Base-by-base conservation (phyloP, 2,113 vertebrate genomes). In the Ceyx margarethae region DNA sequence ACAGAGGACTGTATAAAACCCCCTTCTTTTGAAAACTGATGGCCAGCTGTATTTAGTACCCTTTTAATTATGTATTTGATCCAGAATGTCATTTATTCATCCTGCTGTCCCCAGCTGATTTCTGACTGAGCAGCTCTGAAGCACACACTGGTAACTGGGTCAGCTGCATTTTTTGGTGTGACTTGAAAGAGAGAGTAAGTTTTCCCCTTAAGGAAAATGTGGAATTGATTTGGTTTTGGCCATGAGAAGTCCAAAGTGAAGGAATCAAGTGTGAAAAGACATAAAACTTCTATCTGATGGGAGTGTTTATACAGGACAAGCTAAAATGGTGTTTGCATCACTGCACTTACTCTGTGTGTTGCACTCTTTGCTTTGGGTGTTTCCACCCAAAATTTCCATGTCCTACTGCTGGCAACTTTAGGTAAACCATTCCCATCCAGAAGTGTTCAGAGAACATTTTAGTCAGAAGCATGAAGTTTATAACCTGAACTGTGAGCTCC, bases 41-140 rank as follows among this genome's bases (percentile, higher is more conserved):
- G 83, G 18, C 73, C 94, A 92, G 81, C 86, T 96, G 86, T 68
- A 78, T 96, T 93, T 90, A 75, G 73, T 67, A 75, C 9, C 77
- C 83, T 76, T 93, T 93, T 95, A 94, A 95, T 96, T 94, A 89
- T 89, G 73, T 60, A 86, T 92, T 89, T 92, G 86, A 93, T 93
- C 57, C 75, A 71, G 77, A 71, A 77, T 89, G 93, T 84, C 83
- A 86, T 86, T 93, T 93, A 83, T 83, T 46, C 91, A 81, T 94
- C 60, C 46, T 80, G 50, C 72, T 87, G 89, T 95, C 42, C 87
- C 85, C 88, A 94, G 88, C 85, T 95, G 91, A 90, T 90, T 95
- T 91, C 85, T 93, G 68, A 88, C 72, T 83, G 83, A 94, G 62
- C 33, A 81, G 46, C 65, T 90, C 51, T 87, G 61, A 87, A 86